These are phyloP conservation scores for Loripinus fragilis DNA, from an alignment of 2,888 invertebrate genomes.

Conservation along the genomic window DNA sequence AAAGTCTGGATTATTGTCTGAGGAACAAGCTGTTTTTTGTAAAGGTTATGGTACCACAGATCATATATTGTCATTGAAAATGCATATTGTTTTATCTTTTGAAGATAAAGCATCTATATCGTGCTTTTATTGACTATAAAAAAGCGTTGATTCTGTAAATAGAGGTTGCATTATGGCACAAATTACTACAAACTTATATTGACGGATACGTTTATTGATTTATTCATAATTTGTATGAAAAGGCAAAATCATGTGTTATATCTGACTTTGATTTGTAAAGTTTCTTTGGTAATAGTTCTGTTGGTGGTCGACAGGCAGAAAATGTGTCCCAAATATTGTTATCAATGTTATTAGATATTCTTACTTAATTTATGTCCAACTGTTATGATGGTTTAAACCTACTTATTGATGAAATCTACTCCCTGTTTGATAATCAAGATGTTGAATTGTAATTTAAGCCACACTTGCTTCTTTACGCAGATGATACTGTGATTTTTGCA, in stretches of 20 bases:
- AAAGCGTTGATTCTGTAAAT: not conserved
- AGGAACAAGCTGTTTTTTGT: conserved; percentile 7
- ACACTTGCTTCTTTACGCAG: conserved; percentile 32
- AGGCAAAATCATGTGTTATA: conserved; percentile 11
- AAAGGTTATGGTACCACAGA: conserved; percentile 8
- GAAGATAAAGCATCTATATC: not conserved
- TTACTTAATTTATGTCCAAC: not conserved
- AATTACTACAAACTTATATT: conserved; percentile 3
- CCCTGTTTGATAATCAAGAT: conserved; percentile 22
- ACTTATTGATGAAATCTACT: not conserved
- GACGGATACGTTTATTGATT: not conserved
- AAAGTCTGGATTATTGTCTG: not conserved
- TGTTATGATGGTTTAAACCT: not conserved
- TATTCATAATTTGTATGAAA: conserved; percentile 9
- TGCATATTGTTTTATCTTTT: not conserved
- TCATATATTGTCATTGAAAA: not conserved
- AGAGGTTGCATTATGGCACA: not conserved
- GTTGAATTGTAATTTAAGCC: conserved; percentile 26
- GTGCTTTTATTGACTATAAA: conserved; percentile 11
- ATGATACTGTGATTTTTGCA: conserved; percentile 35
- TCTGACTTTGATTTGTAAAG: not conserved
- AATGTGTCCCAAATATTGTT: conserved; percentile 14
- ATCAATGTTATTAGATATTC: conserved; percentile 13
- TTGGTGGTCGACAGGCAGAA: conserved; percentile 11
- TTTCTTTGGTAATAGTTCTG: conserved; percentile 3